These are phyloP conservation scores for Papilio glaucus DNA, from an alignment of 1,140 invertebrate genomes.

Conservation along the genomic window DNA sequence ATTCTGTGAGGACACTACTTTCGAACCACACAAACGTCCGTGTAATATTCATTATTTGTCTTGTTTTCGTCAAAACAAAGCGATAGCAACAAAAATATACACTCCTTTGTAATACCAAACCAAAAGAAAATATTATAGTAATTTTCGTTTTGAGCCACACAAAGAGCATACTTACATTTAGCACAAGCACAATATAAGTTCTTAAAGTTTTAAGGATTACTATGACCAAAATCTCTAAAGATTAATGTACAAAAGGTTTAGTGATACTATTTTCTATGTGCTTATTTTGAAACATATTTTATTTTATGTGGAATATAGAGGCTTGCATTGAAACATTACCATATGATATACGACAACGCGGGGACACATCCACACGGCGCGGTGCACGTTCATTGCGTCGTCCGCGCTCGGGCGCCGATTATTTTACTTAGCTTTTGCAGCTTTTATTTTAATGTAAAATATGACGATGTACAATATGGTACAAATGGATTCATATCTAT, in stretches of 20 bases:
- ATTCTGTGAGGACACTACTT: constrained; percentile 55
- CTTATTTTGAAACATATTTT: constrained; percentile 6
- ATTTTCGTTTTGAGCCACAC: no score
- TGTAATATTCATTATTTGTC: constrained; percentile 34
- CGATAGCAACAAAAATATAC: neutral
- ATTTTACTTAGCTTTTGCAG: constrained; percentile 1
- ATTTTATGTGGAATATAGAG: neutral
- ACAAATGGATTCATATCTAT: neutral
- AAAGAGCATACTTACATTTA: no score
- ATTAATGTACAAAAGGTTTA: no score
- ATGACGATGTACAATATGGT: constrained; percentile 6
- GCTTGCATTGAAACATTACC: constrained; percentile 3
- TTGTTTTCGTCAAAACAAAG: neutral
- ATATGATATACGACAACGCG: constrained; percentile 3
- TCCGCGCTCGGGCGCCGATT: neutral
- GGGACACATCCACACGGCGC: constrained; percentile 14
- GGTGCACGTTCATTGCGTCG: constrained; percentile 8
- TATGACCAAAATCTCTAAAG: no score
- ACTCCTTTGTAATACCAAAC: no score
- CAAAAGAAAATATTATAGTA: no score
- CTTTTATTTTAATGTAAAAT: neutral
- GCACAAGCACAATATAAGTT: neutral
- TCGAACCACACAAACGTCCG: constrained; percentile 35
- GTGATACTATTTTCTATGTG: neutral
- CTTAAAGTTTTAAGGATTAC: neutral